Evolutionary conservation across 1,140 invertebrate genomes (phyloP).

Genomic region (Lepidurus arcticus): DNA sequence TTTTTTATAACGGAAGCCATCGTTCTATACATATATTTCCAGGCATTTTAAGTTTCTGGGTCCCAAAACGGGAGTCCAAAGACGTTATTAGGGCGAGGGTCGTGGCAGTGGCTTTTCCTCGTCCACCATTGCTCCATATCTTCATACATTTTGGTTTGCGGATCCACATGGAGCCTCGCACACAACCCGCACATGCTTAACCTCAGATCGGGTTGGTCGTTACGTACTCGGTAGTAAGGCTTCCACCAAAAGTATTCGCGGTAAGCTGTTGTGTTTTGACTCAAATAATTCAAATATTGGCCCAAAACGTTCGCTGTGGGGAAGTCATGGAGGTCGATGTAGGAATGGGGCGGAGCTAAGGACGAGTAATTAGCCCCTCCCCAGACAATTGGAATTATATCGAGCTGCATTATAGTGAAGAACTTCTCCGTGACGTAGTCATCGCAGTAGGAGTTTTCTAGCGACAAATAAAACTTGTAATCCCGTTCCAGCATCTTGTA

Average conservation of each 20-base stretch:
- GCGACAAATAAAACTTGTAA: slow-evolving; percentile 36
- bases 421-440: slow-evolving; percentile 44
- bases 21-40: background rate
- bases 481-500: slow-evolving; percentile 37
- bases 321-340: slow-evolving; percentile 42
- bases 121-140: slow-evolving; percentile 34
- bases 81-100: slow-evolving; percentile 28
- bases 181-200: slow-evolving; percentile 32
- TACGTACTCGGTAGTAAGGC: slow-evolving; percentile 29
- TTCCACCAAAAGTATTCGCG: slow-evolving; percentile 48
- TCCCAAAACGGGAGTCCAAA: slow-evolving; percentile 32
- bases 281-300: slow-evolving; percentile 40
- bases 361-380: slow-evolving; percentile 38
- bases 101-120: slow-evolving; percentile 29
- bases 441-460: slow-evolving; percentile 39
- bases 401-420: slow-evolving; percentile 38
- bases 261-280: slow-evolving; percentile 41
- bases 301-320: slow-evolving; percentile 35
- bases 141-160: slow-evolving; percentile 4
- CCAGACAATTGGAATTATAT: slow-evolving; percentile 38
- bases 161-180: slow-evolving; percentile 29
- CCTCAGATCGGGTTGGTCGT: slow-evolving; percentile 11
- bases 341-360: slow-evolving; percentile 43
- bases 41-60: background rate
- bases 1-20: background rate